A percentile compares a stretch with the other conserved stretches of the same genome.
Evolutionary conservation across 2,888 invertebrate species (phyloP).

Genomic region (Netelia melanura): DNA sequence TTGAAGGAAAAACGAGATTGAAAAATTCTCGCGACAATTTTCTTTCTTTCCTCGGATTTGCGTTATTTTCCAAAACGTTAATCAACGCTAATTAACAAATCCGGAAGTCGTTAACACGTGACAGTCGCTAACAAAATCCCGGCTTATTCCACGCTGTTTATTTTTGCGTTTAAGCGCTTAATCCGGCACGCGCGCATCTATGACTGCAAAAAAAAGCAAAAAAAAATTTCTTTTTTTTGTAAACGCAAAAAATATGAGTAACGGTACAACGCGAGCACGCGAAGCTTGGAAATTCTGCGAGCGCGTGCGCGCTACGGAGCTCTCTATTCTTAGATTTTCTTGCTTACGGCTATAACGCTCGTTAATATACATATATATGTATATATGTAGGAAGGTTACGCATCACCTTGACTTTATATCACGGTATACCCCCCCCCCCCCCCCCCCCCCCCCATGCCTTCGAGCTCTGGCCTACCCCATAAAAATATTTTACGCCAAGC

Average conservation of each 20-base stretch:
- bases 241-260: neutral
- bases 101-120: neutral
- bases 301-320: neutral
- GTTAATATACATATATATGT: conserved; percentile 2
- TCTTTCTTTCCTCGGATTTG: too few relatives aligned
- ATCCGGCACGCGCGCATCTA: conserved; percentile 48
- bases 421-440: neutral
- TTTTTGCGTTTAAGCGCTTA: conserved; percentile 46
- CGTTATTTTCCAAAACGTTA: too few relatives aligned
- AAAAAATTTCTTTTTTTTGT: too few relatives aligned
- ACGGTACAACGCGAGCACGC: conserved; percentile 3
- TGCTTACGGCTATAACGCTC: conserved; percentile 45
- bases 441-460: neutral
- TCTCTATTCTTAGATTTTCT: conserved; percentile 55
- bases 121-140: conserved; percentile 2
- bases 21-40: too few relatives aligned
- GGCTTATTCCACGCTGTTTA: conserved; percentile 24
- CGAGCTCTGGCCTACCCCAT: conserved; percentile 54
- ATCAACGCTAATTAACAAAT: too few relatives aligned
- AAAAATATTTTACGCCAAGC: conserved; percentile 63
- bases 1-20: too few relatives aligned
- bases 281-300: conserved; percentile 1
- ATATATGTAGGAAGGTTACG: conserved; percentile 20
- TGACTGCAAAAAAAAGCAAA: conserved; percentile 13
- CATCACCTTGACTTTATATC: conserved; percentile 44